Conservation (phyloP, 2,888 invertebrate genomes). For the Saturnia japonica region DNA sequence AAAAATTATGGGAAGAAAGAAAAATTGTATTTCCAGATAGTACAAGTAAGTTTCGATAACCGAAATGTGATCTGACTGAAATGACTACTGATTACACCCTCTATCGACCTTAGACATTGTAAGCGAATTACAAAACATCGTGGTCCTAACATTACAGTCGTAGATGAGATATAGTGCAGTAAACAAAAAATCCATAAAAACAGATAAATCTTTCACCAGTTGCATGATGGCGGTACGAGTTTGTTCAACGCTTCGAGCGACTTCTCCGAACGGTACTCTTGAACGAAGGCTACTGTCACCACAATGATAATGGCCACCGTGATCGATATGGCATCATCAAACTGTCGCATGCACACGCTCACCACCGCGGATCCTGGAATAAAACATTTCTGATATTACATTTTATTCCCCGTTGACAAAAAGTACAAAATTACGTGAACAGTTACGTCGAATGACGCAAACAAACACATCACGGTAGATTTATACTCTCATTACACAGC, state of each 20-base stretch:
- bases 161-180: no score
- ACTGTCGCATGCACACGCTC: slow-evolving; percentile 97
- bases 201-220: slow-evolving; percentile 84
- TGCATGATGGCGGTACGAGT: slow-evolving; percentile 97
- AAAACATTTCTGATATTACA: background rate
- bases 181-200: background rate
- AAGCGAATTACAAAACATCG: no score
- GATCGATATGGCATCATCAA: slow-evolving; percentile 99
- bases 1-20: no score
- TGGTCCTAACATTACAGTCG: no score
- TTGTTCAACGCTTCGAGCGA: slow-evolving; percentile 98
- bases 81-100: no score
- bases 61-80: no score
- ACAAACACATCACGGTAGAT: background rate
- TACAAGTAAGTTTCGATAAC: no score
- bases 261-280: slow-evolving; percentile 99
- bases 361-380: slow-evolving; percentile 91
- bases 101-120: no score
- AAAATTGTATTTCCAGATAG: no score
- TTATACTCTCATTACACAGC: background rate
- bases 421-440: background rate
- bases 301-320: slow-evolving; percentile 97
- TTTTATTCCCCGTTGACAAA: background rate
- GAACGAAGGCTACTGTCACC: slow-evolving; percentile 99
- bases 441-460: background rate